Percentiles rank a stretch among this genome's conserved stretches.
phyloP scores from a whole-genome alignment of 2,113 vertebrate species.

The Hylia prasina region DNA sequence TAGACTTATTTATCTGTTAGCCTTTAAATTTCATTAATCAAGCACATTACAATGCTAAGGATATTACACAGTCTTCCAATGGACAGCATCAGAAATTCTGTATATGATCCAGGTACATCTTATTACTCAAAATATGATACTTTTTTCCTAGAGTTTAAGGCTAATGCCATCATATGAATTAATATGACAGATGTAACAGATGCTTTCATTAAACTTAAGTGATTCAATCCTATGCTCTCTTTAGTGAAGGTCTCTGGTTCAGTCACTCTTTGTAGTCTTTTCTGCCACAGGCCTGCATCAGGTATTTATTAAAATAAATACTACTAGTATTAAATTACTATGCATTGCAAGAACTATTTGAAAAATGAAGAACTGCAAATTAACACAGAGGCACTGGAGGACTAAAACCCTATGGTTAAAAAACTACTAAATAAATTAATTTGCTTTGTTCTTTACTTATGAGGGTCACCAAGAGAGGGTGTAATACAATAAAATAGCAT shows the following conservation, averaged over 20 bases:
- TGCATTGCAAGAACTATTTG: neutral
- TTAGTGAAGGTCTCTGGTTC: neutral
- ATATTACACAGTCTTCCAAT: neutral
- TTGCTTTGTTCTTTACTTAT: neutral
- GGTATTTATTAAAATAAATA: neutral
- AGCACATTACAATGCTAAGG: neutral
- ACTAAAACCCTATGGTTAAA: neutral
- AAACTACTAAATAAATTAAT: neutral
- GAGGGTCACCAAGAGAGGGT: neutral
- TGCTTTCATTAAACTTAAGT: neutral
- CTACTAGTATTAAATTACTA: neutral
- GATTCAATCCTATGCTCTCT: neutral
- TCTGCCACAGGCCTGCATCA: neutral
- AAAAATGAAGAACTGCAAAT: neutral
- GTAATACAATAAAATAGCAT: neutral
- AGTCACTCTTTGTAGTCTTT: neutral
- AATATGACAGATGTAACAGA: neutral
- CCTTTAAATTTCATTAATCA: neutral
- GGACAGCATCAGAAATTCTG: neutral
- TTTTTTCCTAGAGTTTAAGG: neutral
- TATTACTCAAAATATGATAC: neutral
- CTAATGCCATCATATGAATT: neutral
- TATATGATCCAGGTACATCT: neutral
- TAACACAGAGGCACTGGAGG: neutral
- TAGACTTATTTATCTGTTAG: neutral